Percentiles rank a stretch among this genome's conserved stretches.
phyloP scores from a whole-genome alignment of 2,797 vertebrate species.

The Pantherophis vulpinus region DNA sequence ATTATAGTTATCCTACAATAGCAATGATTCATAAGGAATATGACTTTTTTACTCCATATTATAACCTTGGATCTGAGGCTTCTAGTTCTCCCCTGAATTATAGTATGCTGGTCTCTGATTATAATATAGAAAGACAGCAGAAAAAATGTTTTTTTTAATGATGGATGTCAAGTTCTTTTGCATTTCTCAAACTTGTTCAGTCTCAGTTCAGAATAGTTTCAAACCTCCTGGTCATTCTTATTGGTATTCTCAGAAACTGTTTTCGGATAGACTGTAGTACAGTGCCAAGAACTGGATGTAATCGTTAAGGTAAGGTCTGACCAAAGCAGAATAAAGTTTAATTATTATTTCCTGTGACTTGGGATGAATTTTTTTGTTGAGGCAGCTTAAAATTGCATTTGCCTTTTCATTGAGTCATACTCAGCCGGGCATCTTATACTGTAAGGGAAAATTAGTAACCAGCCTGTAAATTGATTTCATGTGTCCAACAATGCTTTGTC shows the following conservation, averaged over 20 bases:
- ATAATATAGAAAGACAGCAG: neutral
- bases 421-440: neutral
- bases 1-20: neutral
- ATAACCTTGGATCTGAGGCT: neutral
- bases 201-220: neutral
- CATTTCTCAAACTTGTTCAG: neutral
- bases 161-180: neutral
- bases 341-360: neutral
- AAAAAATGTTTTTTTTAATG: neutral
- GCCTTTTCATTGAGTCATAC: neutral
- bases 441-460: neutral
- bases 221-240: neutral
- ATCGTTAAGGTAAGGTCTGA: neutral
- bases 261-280: neutral
- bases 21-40: neutral
- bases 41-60: neutral
- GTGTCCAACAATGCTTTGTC: neutral
- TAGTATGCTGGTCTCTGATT: neutral
- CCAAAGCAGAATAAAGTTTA: neutral
- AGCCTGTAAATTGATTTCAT: neutral
- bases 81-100: neutral
- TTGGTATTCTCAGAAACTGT: neutral
- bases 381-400: neutral
- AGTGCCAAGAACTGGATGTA: neutral
- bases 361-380: neutral